Evolutionary conservation across 2,888 invertebrate genomes (phyloP).

Genomic region (Sipha maydis): DNA sequence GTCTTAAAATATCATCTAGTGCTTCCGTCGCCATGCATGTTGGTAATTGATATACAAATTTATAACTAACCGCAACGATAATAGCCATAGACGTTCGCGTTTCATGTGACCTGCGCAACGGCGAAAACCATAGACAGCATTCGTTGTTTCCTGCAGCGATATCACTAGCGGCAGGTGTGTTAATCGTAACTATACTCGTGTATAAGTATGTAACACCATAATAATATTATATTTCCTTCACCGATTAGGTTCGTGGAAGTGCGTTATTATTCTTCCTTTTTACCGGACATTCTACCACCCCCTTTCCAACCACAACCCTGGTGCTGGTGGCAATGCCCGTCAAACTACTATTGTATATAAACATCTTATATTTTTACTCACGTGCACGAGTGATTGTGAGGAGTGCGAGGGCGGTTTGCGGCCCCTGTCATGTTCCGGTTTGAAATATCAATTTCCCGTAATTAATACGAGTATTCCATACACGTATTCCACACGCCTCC

Average conservation of each 20-base stretch:
- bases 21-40: neutral
- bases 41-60: neutral
- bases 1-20: too few species aligned
- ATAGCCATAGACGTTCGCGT: neutral
- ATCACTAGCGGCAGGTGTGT: too few species aligned
- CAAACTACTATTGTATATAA: neutral
- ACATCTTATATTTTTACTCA: neutral
- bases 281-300: neutral
- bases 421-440: conserved; percentile 29
- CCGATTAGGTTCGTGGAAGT: neutral
- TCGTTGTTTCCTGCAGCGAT: conserved; percentile 34
- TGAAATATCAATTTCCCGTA: conserved; percentile 47
- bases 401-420: neutral
- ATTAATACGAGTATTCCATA: conserved; percentile 15
- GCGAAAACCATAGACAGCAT: conserved; percentile 31
- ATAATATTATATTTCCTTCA: neutral
- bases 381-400: neutral
- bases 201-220: neutral
- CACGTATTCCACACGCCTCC: neutral
- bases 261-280: neutral
- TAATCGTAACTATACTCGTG: neutral
- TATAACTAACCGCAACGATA: neutral
- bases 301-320: too few species aligned
- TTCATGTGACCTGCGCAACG: neutral
- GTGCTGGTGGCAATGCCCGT: too few species aligned